Evolutionary conservation across 2,113 vertebrate genomes (phyloP).

Genomic region (Gavia stellata): DNA sequence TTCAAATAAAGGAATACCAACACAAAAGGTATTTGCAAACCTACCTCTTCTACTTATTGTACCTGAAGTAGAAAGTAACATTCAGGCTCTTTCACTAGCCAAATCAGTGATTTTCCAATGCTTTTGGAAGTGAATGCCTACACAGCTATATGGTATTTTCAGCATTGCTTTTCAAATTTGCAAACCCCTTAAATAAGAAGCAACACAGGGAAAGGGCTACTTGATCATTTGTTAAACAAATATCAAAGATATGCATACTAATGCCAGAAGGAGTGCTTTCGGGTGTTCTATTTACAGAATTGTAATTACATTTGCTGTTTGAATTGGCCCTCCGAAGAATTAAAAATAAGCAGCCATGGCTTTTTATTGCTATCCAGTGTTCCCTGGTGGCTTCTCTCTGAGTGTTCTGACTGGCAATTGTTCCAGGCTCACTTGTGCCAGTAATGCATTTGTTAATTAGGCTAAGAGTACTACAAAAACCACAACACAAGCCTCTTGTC

Average conservation of each 20-base stretch:
- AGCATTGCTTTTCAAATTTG: neutral
- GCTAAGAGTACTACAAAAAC: slow-evolving; percentile 6
- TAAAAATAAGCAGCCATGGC: slow-evolving; percentile 43
- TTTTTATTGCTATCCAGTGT: slow-evolving; percentile 40
- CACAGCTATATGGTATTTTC: neutral
- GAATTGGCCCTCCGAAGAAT: slow-evolving; percentile 67
- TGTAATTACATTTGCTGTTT: slow-evolving; percentile 72
- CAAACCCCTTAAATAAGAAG: slow-evolving; percentile 37
- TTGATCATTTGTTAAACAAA: slow-evolving; percentile 65
- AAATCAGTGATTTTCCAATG: neutral
- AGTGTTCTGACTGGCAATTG: slow-evolving; percentile 36
- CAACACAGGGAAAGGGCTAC: slow-evolving; percentile 34
- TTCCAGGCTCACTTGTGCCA: slow-evolving; percentile 31
- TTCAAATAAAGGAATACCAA: neutral
- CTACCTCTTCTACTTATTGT: neutral
- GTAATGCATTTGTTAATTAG: slow-evolving; percentile 34
- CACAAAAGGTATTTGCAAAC: neutral
- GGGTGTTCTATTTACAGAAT: slow-evolving; percentile 65
- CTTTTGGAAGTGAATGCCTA: neutral
- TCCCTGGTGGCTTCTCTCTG: slow-evolving; percentile 43
- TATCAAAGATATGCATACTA: slow-evolving; percentile 49
- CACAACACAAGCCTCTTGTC: slow-evolving; percentile 21
- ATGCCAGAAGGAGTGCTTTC: slow-evolving; percentile 62
- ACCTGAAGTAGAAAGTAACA: neutral
- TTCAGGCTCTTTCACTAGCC: neutral